Evolutionary conservation across 2,113 vertebrate genomes (phyloP), one percentile per base, ranked within the genome.

Genomic region (Sprattus sprattus): DNA sequence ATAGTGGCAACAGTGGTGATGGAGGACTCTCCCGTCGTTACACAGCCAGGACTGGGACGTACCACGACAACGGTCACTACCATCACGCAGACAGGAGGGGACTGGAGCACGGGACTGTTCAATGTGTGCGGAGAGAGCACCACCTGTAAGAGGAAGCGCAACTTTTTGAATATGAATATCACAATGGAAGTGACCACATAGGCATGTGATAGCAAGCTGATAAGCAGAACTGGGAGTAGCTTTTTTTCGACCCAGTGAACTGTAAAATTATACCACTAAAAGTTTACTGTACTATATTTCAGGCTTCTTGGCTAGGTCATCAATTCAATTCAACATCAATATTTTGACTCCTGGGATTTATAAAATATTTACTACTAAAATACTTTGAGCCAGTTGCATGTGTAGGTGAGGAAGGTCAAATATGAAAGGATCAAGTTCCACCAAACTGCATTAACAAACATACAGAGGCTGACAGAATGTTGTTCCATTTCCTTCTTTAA

Each of bases 61-160:
- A 90, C 93, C 86, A 94, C 91, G 18, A 95, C 95, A 0, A 95
- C 92, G 0, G 15, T 96, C 86, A 94, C 95, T 45, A 92, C 93
- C 5, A 89, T 96, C 88, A 92, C 95, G 0, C 95, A 93, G 91
- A 96, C 94, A 0, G 95, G 95, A 0, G 92, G 95, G 71, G 93
- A 89, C 89, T 95, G 96, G 96, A 96, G 93, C 91, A 94, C 94
- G 0, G 92, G 96, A 81, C 94, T 96, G 83, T 94, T 95, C 80
- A 88, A 94, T 52, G 82, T 95, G 90, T 95, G 95, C 60, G 88
- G 82, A 84, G 95, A 96, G 87, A 90, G 50, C 88, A 94, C 45
- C 28, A 92, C 95, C 67, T 95, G 96, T 96, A 94, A 85, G 91
- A n/a, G 46, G 44, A 84, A 80, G 2, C 20, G 8, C 49, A 75